Evolutionary conservation across 2,888 invertebrate genomes (phyloP).

Genomic region (Epiblema foenella): DNA sequence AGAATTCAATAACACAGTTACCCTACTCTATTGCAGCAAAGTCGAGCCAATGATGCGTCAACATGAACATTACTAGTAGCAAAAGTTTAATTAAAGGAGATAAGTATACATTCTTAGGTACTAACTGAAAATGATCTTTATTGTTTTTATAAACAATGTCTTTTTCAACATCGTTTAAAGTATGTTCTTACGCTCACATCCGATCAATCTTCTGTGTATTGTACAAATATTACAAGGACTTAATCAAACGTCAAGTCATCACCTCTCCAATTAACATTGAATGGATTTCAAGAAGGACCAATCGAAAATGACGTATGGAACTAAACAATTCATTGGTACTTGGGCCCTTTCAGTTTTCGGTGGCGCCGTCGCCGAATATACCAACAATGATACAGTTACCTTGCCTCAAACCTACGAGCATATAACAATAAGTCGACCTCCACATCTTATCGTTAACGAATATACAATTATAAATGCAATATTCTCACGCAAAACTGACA

Average conservation of each 20-base stretch:
- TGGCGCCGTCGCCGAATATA: constrained; percentile 49
- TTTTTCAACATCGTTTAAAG: constrained; percentile 51
- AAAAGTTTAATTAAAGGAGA: too few relatives aligned
- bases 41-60: too few relatives aligned
- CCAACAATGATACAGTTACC: constrained; percentile 71
- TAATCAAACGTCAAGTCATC: constrained; percentile 63
- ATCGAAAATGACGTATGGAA: neutral
- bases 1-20: too few relatives aligned
- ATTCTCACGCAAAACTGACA: constrained; percentile 72
- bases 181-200: constrained; percentile 46
- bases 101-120: too few relatives aligned
- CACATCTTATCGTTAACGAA: constrained; percentile 71
- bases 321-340: neutral
- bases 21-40: too few relatives aligned
- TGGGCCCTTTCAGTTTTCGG: constrained; percentile 12
- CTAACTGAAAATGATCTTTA: too few relatives aligned
- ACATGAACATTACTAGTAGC: too few relatives aligned
- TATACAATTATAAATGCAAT: constrained; percentile 66
- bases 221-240: constrained; percentile 63
- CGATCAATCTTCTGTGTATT: constrained; percentile 49
- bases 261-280: constrained; percentile 67
- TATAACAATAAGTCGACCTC: constrained; percentile 73
- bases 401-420: constrained; percentile 71
- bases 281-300: constrained; percentile 49
- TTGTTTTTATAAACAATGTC: too few relatives aligned